Percentiles rank a stretch among this genome's conserved stretches.
These are phyloP conservation scores for Drosophila monieri DNA, from an alignment of 2,888 invertebrate species.

Conservation along the genomic window DNA sequence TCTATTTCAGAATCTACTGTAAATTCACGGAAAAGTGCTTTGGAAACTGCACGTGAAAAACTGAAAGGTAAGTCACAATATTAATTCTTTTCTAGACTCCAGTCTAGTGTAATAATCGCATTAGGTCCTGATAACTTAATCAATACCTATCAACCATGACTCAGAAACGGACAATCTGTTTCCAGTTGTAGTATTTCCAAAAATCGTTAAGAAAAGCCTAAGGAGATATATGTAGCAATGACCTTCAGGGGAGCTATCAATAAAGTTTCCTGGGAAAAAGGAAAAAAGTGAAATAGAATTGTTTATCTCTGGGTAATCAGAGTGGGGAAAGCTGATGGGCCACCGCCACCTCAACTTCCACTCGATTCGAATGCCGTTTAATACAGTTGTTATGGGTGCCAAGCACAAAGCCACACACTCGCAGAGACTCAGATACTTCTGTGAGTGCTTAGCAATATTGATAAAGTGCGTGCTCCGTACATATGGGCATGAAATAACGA, in stretches of 20 bases:
- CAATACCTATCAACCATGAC: slow-evolving; percentile 10
- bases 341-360: slow-evolving; percentile 1
- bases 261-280: slow-evolving; percentile 11
- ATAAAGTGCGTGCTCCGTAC: slow-evolving; percentile 49
- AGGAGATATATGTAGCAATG: slow-evolving; percentile 15
- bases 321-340: slow-evolving; percentile 28
- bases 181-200: neutral
- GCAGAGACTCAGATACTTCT: slow-evolving; percentile 15
- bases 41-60: slow-evolving; percentile 77
- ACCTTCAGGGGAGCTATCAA: slow-evolving; percentile 29
- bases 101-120: neutral
- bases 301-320: slow-evolving; percentile 16
- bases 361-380: slow-evolving; percentile 34
- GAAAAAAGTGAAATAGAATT: slow-evolving; percentile 15
- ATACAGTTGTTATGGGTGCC: slow-evolving; percentile 41
- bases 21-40: slow-evolving; percentile 75
- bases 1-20: slow-evolving; percentile 73
- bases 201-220: neutral
- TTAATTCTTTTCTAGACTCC: no score
- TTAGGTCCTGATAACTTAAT: slow-evolving; percentile 18
- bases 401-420: slow-evolving; percentile 29
- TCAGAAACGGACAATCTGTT: slow-evolving; percentile 25
- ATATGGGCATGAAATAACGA: slow-evolving; percentile 27
- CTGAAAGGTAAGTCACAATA: slow-evolving; percentile 64
- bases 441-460: slow-evolving; percentile 28